Base-by-base conservation (phyloP, 2,113 vertebrate genomes). In the Macrotis lagotis region DNA sequence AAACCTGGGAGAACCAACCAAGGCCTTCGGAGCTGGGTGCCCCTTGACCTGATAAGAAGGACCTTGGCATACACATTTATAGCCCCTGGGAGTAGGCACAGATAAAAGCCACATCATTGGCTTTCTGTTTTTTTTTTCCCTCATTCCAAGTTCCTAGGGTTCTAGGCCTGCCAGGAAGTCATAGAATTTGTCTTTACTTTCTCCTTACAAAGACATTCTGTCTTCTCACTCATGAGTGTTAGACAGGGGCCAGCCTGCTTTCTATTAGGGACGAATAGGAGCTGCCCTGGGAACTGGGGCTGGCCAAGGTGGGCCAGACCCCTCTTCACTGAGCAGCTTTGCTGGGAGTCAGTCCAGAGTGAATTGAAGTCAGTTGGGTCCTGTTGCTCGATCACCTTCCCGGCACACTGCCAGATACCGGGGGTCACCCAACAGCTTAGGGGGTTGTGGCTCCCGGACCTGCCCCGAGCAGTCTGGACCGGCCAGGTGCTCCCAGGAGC, bases 401-500 rank as follows among this genome's bases (percentile, higher is more conserved):
- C 8, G 66, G 51, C 53, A 91, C 93, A 96, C 90, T 94, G 96
- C 28, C 50, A 28, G 50, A 5, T 48, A 92, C 91, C 92, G 48
- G 92, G 24, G 47, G 93, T 53, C 50, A 10, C 37, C 16, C 1
- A 22, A 2, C 31, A 88, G 92, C 51, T 44, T 8, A 83, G 55
- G 90, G 96, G n/a, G 88, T 52, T 83, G 91, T 74, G 66, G 49
- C 91, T 96, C 55, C 88, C 94, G 94, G 93, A 93, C 90, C 95
- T 90, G 92, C 3, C 1, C 51, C 2, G 66, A 25, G 51, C 83
- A 31, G 59, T 28, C 14, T 37, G 59, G 66, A n/a, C 66, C 44
- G 66, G 66, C 16, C 92, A 95, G 95, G 96, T 93, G 95, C 92
- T 92, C 92, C 88, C 31, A 0, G 0, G 28, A n/a, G 66, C 48